Evolutionary conservation across 2,888 invertebrate genomes (phyloP), one percentile per base, ranked within the genome.

Genomic region (Dicroscelio sp.): DNA sequence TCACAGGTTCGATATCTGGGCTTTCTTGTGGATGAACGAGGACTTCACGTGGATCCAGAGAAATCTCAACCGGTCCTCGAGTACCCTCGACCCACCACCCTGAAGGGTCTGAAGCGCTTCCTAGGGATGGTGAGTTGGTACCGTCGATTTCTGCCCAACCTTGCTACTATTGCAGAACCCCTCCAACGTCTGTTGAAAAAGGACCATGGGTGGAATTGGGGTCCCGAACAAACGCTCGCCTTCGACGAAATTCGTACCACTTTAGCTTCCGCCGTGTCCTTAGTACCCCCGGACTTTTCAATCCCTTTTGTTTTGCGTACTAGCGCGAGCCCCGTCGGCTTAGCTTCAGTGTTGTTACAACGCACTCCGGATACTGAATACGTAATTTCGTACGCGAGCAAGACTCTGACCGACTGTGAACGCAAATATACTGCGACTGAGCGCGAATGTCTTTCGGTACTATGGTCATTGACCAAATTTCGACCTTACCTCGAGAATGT

Each of bases 341-440:
- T 79, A 27, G 78, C 43, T 12, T 58, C 76, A 1, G 76, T 76
- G 0, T 20, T 76, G 17, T 3, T 30, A 1, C 93, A 94, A 43
- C 33, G n/a, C 0, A 12, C 60, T 0, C 85, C 87, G 0, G 86
- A 43, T 0, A 75, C 12, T 0, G 91, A 93, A 25, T 20, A 48
- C 0, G 91, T 92, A 0, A 92, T 94, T 0, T 92, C 92, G 1
- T 94, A 91, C 69, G 93, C 93, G 0, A 92, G 92, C 55, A 52
- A 90, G 1, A 58, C 92, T 23, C 25, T 58, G 58, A 23, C 4
- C 1, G 58, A 2, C 2, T 2, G 2, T 14, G 58, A 58, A 6
- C 17, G 58, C 17, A 1, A 6, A 2, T 58, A 58, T 23, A 58
- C 58, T 23, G 33, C 23, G 2, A 78, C 78, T 5, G 78, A 78